Conservation (phyloP, 2,113 vertebrate species). For the Pterocles gutturalis region DNA sequence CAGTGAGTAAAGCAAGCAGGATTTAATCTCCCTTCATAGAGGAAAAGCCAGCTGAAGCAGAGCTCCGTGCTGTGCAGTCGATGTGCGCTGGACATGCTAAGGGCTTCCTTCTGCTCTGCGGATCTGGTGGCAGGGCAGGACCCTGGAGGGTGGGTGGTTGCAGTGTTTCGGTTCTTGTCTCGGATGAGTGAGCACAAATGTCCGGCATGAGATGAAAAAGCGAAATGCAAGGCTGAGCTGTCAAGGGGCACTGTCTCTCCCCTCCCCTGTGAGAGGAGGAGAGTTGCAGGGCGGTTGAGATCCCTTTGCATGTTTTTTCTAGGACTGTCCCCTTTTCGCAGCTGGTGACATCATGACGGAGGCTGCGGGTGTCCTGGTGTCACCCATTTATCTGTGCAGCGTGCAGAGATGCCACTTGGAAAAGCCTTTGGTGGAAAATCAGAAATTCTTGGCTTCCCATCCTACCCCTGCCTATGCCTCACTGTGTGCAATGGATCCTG, state of each 20-base stretch:
- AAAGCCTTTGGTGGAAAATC: background rate
- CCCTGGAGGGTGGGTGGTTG: background rate
- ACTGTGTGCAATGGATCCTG: background rate
- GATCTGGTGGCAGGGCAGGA: fast-evolving
- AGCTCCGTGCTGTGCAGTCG: background rate
- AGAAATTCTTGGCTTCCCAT: background rate
- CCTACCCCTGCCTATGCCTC: background rate
- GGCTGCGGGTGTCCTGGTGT: background rate
- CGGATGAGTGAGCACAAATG: background rate
- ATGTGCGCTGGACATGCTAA: background rate
- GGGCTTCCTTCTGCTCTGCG: background rate
- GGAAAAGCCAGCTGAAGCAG: background rate
- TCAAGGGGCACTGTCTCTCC: background rate
- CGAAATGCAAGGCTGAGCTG: background rate
- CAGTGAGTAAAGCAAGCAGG: background rate
- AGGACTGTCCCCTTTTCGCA: background rate
- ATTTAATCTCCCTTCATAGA: background rate
- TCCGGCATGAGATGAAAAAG: background rate
- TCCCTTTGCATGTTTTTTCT: background rate
- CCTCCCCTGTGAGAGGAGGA: background rate
- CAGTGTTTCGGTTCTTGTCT: background rate
- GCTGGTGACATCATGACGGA: background rate
- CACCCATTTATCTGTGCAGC: background rate
- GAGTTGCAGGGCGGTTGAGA: fast-evolving
- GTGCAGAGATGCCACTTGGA: background rate